These are phyloP conservation scores for Bucco capensis DNA, from an alignment of 2,113 vertebrate genomes.

Conservation along the genomic window DNA sequence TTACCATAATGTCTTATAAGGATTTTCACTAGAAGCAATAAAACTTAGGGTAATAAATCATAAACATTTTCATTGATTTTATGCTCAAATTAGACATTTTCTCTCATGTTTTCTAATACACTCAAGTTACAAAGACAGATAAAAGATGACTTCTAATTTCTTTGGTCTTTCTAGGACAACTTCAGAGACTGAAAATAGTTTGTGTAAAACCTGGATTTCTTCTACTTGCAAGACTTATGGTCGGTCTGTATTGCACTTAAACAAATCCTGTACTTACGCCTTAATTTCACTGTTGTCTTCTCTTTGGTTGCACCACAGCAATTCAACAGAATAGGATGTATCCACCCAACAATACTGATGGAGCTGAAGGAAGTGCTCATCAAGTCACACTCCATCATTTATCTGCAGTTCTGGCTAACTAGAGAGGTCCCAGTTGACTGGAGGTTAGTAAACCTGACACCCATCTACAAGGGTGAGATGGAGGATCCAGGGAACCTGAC, in stretches of 20 bases:
- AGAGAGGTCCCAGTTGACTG: no score
- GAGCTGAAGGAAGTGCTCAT: no score
- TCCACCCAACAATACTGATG: no score
- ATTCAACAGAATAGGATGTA: neutral
- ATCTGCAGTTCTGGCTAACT: no score
- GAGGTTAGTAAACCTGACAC: no score
- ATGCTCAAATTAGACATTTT: neutral
- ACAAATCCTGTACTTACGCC: neutral
- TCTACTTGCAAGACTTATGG: neutral
- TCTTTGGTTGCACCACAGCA: neutral
- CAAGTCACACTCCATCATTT: no score
- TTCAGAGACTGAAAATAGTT: neutral
- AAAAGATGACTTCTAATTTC: neutral
- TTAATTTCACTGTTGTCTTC: neutral
- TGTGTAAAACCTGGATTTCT: neutral
- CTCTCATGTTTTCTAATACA: neutral
- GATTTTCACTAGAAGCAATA: neutral
- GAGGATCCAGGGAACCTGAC: no score
- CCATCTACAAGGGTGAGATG: no score
- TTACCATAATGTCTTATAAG: neutral
- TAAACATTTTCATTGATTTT: neutral
- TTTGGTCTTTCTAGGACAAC: neutral
- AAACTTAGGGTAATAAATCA: neutral
- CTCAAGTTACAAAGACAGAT: neutral
- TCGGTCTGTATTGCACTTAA: neutral